Evolutionary conservation across 2,888 invertebrate species (phyloP).

Genomic region (Phanerotoma sp.): DNA sequence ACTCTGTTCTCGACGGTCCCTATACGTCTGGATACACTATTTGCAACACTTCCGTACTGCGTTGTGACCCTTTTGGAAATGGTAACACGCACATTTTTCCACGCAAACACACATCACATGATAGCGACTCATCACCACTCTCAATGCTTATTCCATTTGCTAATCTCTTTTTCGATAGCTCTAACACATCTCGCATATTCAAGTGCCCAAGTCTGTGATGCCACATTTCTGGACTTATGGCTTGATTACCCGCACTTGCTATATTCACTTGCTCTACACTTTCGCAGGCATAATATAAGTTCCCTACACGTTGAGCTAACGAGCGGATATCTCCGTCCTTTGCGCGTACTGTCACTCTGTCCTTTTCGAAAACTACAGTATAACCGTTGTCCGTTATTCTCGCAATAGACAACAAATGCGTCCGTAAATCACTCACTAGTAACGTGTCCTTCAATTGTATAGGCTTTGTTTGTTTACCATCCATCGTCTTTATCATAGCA

Average conservation of each 20-base stretch:
- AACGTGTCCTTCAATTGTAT: background rate
- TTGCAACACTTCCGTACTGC: conserved; percentile 13
- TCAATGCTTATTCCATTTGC: too few species aligned
- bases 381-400: conserved; percentile 19
- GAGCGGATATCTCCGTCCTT: conserved; percentile 17
- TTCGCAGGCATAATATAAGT: conserved; percentile 21
- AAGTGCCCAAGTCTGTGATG: too few species aligned
- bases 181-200: too few species aligned
- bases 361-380: conserved; percentile 21
- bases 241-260: too few species aligned
- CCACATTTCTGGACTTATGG: too few species aligned
- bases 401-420: conserved; percentile 25
- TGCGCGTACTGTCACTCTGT: conserved; percentile 16
- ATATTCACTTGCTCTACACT: too few species aligned
- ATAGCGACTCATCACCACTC: too few species aligned
- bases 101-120: too few species aligned
- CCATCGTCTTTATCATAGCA: background rate
- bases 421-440: conserved; percentile 20
- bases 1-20: conserved; percentile 18
- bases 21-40: conserved; percentile 25
- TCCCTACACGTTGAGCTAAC: conserved; percentile 22
- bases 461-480: background rate
- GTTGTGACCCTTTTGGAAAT: too few species aligned
- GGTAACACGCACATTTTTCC: too few species aligned
- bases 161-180: too few species aligned